Conservation (phyloP, 1,140 invertebrate genomes). For the Cotesia glomerata region DNA sequence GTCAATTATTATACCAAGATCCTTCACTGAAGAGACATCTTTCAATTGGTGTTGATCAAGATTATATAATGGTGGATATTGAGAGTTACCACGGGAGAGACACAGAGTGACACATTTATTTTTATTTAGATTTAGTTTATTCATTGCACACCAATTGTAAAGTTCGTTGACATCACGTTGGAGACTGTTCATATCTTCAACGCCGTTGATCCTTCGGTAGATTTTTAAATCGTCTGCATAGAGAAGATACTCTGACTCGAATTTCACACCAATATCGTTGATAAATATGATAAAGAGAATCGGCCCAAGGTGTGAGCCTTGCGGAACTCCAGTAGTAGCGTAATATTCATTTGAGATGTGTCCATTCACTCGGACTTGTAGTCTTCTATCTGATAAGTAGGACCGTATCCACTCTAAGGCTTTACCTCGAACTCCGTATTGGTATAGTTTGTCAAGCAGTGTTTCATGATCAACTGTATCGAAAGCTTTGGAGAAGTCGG, state of each 20-base stretch:
- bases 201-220: background rate
- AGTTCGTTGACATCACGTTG: slow-evolving; percentile 11
- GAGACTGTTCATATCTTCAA: slow-evolving; percentile 1
- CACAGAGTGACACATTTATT: slow-evolving; percentile 14
- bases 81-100: background rate
- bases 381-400: slow-evolving; percentile 22
- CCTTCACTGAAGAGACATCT: background rate
- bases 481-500: background rate
- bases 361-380: slow-evolving; percentile 15
- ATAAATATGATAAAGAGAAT: slow-evolving; percentile 31
- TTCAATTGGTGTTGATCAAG: background rate
- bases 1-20: slow-evolving; percentile 22
- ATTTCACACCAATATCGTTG: slow-evolving; percentile 13
- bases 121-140: slow-evolving; percentile 7
- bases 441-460: slow-evolving; percentile 22
- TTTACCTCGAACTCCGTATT: slow-evolving; percentile 9
- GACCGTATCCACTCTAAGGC: slow-evolving; percentile 29
- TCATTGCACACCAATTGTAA: slow-evolving; percentile 2
- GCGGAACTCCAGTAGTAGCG: slow-evolving; percentile 29
- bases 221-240: slow-evolving; percentile 31
- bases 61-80: background rate
- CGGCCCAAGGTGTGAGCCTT: slow-evolving; percentile 31
- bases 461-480: background rate
- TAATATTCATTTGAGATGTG: background rate
- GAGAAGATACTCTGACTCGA: slow-evolving; percentile 8